Evolutionary conservation across 2,113 vertebrate species (phyloP).

Genomic region (Trematocara stigmaticum): DNA sequence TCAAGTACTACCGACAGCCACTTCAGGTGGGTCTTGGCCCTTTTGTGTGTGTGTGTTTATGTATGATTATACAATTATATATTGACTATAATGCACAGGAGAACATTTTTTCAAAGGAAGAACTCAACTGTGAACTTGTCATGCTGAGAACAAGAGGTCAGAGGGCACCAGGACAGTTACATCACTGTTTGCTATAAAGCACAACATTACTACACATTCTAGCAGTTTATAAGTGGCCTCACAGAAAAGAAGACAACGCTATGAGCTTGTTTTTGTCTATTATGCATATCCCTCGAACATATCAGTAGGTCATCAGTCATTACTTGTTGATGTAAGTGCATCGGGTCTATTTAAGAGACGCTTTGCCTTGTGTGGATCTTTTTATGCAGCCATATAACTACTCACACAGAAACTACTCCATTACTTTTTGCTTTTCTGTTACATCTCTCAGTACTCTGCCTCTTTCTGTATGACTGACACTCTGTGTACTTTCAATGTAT

Average conservation of each 20-base stretch:
- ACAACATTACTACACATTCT: not conserved
- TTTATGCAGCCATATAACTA: not conserved
- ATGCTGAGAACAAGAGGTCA: not conserved
- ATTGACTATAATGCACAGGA: not conserved
- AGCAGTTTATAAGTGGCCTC: not conserved
- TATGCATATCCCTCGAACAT: not conserved
- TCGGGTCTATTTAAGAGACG: rapidly evolving
- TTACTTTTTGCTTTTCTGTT: not conserved
- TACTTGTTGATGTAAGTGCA: not conserved
- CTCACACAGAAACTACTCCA: not conserved
- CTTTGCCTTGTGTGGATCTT: not conserved
- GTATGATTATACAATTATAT: not conserved
- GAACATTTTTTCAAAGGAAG: not conserved
- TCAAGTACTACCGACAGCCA: conserved; percentile 31
- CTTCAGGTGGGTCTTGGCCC: conserved; percentile 30
- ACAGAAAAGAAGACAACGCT: rapidly evolving
- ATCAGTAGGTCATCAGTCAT: not conserved
- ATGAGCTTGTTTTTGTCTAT: rapidly evolving
- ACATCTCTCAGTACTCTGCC: not conserved
- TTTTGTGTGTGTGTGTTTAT: not conserved
- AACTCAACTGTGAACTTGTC: not conserved
- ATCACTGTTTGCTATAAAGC: not conserved
- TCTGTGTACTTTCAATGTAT: not conserved
- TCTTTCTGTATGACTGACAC: not conserved
- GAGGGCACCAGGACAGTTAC: not conserved